These are phyloP conservation scores for Holothuria leucospilota DNA, from an alignment of 53 echinoderm and acorn worm genomes.

Conservation along the genomic window DNA sequence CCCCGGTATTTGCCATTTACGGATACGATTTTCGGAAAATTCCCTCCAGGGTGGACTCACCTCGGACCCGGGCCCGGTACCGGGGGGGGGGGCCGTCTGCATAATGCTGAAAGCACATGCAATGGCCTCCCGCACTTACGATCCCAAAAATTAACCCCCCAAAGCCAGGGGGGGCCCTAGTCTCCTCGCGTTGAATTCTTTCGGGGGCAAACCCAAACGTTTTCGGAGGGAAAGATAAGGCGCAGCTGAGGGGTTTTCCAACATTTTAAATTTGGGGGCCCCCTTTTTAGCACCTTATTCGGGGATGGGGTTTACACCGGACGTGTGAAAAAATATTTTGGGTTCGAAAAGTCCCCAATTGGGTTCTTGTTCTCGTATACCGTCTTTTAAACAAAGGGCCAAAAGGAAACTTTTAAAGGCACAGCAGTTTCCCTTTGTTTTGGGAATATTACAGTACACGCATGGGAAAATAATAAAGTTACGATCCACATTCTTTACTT, in stretches of 20 bases:
- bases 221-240: conserved; percentile 65
- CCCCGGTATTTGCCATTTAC: conserved; percentile 64
- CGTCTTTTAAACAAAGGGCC: conserved; percentile 59
- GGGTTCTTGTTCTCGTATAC: conserved; percentile 59
- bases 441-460: conserved; percentile 76
- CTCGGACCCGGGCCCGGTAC: conserved; percentile 81
- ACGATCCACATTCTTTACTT: conserved; percentile 1
- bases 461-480: neutral
- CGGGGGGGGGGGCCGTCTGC: conserved; percentile 68
- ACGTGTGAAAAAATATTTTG: conserved; percentile 59
- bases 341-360: conserved; percentile 50
- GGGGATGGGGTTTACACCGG: conserved; percentile 73
- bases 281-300: conserved; percentile 85
- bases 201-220: conserved; percentile 76
- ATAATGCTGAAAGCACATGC: conserved; percentile 89
- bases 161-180: conserved; percentile 67
- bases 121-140: conserved; percentile 83
- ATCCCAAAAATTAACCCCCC: conserved; percentile 73
- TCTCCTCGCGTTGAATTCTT: conserved; percentile 65
- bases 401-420: conserved; percentile 64
- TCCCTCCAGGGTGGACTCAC: conserved; percentile 83
- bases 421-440: conserved; percentile 69
- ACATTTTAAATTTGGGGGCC: conserved; percentile 64
- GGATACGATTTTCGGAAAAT: conserved; percentile 80
- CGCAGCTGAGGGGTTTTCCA: conserved; percentile 64